Conservation (phyloP, 2,113 vertebrate genomes). For the Takifugu bimaculatus region DNA sequence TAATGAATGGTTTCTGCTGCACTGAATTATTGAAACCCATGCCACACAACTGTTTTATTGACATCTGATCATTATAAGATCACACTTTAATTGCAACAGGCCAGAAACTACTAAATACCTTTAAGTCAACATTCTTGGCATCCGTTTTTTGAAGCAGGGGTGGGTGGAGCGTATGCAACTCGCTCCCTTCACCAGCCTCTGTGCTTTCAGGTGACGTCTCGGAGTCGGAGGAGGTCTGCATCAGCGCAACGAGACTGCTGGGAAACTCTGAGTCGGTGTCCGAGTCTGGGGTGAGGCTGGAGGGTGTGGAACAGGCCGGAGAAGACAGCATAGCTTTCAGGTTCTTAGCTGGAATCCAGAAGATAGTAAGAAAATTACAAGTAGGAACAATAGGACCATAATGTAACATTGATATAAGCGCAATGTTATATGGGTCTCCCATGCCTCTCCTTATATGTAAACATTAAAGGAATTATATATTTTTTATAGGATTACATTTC, state of each 20-base stretch:
- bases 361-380: background rate
- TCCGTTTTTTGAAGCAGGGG: conserved; percentile 16
- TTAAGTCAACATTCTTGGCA: conserved; percentile 23
- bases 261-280: conserved; percentile 40
- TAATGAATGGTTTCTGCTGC: conserved; percentile 12
- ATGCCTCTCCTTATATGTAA: background rate
- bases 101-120: conserved; percentile 47
- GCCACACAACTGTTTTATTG: background rate
- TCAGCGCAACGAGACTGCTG: conserved; percentile 3
- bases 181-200: conserved; percentile 18
- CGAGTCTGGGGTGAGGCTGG: conserved; percentile 7
- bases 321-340: conserved; percentile 55
- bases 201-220: conserved; percentile 26
- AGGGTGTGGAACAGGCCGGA: conserved; percentile 14
- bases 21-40: conserved; percentile 67
- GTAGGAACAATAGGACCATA: background rate
- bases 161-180: conserved; percentile 12
- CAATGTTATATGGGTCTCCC: background rate
- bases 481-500: background rate
- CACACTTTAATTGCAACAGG: background rate
- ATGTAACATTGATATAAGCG: background rate
- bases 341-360: conserved; percentile 50
- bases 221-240: conserved; percentile 3
- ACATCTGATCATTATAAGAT: too few species aligned
- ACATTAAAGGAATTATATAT: background rate